phyloP scores from a whole-genome alignment of 2,888 invertebrate genomes.

The Sepiola atlantica region DNA sequence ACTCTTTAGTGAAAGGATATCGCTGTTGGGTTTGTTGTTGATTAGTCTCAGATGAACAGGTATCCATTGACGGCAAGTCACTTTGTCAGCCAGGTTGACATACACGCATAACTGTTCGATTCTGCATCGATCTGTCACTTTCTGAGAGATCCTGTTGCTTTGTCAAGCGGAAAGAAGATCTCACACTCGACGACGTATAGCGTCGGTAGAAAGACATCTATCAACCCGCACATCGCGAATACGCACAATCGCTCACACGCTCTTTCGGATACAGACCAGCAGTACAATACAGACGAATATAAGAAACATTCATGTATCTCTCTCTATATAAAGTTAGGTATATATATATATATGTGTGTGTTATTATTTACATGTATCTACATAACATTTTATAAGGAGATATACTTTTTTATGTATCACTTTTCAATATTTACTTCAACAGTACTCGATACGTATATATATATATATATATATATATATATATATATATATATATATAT shows the following conservation, averaged over 20 bases:
- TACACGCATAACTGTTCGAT: background rate
- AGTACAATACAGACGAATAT: background rate
- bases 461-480: background rate
- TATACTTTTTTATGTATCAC: no score
- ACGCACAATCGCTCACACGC: background rate
- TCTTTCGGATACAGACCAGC: background rate
- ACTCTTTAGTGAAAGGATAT: background rate
- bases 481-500: no score
- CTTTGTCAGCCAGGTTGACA: background rate
- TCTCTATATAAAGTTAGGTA: background rate
- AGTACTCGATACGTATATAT: background rate
- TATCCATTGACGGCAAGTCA: background rate
- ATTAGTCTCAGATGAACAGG: slow-evolving; percentile 19
- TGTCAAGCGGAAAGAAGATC: background rate
- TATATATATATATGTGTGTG: no score
- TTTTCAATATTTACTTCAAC: no score
- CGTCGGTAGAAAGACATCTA: background rate
- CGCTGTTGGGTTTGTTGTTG: background rate
- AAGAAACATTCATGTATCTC: background rate
- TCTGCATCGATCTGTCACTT: background rate
- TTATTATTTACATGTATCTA: no score
- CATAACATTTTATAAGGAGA: no score
- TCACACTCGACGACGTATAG: background rate
- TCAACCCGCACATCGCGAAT: background rate
- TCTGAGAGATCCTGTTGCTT: background rate